These are phyloP conservation scores for Leptinotarsa undecemlineata DNA, from an alignment of 1,140 invertebrate species.

Conservation along the genomic window DNA sequence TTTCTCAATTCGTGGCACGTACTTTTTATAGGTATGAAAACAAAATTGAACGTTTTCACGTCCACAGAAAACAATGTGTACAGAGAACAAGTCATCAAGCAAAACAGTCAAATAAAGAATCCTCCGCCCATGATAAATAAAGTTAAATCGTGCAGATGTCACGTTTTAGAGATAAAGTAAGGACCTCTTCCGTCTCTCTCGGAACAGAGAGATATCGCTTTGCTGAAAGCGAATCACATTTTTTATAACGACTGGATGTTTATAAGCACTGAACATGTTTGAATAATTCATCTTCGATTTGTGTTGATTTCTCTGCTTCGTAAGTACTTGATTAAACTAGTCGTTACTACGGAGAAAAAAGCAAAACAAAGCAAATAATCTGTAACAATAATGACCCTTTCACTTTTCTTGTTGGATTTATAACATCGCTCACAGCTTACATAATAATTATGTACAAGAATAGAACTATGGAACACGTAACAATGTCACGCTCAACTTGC, in stretches of 20 bases:
- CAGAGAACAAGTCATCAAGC: no score
- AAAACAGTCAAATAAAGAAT: background rate
- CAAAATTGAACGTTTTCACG: no score
- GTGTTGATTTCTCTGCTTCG: conserved; percentile 3
- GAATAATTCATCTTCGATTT: conserved; percentile 3
- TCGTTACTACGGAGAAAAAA: background rate
- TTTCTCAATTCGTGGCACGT: no score
- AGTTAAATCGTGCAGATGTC: conserved; percentile 7
- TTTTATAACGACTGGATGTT: background rate
- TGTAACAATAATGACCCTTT: background rate
- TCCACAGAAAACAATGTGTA: no score
- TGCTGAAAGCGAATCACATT: background rate
- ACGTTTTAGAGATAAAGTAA: conserved; percentile 8
- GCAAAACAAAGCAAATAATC: background rate
- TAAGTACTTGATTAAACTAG: background rate
- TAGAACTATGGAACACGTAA: conserved; percentile 15
- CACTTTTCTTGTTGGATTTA: conserved; percentile 11
- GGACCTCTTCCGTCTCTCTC: background rate
- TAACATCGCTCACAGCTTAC: background rate
- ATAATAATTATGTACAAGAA: conserved; percentile 17
- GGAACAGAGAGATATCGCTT: background rate
- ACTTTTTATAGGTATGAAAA: no score
- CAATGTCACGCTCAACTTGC: conserved; percentile 16
- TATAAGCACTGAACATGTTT: background rate
- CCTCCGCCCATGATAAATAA: background rate